Conservation (phyloP, 2,797 vertebrate genomes). For the Astyanax mexicanus region DNA sequence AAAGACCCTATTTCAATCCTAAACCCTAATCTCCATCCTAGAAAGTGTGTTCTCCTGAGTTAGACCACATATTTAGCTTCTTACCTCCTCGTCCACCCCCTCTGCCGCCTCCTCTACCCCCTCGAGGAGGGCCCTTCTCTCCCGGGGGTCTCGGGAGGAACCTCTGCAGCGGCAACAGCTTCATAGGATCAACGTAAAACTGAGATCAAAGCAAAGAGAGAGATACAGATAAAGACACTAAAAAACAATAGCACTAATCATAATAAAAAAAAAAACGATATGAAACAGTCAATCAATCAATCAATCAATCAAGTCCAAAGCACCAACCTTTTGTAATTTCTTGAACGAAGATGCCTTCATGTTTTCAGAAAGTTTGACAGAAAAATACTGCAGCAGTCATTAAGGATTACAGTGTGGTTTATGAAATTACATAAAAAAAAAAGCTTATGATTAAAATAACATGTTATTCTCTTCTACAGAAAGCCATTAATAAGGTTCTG, state of each 20-base stretch:
- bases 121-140: conserved; percentile 90
- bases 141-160: conserved; percentile 95
- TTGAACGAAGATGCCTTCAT: conserved; percentile 98
- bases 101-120: conserved; percentile 86
- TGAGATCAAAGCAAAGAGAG: conserved; percentile 58
- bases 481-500: no score
- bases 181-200: conserved; percentile 98
- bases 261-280: no score
- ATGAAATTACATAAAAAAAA: background rate
- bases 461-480: no score
- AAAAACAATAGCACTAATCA: no score
- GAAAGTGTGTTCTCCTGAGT: no score
- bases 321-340: conserved; percentile 93
- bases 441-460: background rate
- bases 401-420: no score
- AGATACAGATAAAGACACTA: no score
- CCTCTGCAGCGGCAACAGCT: conserved; percentile 92
- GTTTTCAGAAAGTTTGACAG: conserved; percentile 96
- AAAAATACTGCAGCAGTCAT: conserved; percentile 88
- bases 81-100: conserved; percentile 85
- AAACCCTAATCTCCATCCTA: no score
- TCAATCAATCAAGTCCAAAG: no score
- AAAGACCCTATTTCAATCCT: no score
- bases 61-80: background rate
- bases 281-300: no score